A percentile compares a stretch with the other conserved stretches of the same genome.
These are phyloP conservation scores for Tetranychus truncatus DNA, from an alignment of 2,888 invertebrate genomes.

Conservation along the genomic window DNA sequence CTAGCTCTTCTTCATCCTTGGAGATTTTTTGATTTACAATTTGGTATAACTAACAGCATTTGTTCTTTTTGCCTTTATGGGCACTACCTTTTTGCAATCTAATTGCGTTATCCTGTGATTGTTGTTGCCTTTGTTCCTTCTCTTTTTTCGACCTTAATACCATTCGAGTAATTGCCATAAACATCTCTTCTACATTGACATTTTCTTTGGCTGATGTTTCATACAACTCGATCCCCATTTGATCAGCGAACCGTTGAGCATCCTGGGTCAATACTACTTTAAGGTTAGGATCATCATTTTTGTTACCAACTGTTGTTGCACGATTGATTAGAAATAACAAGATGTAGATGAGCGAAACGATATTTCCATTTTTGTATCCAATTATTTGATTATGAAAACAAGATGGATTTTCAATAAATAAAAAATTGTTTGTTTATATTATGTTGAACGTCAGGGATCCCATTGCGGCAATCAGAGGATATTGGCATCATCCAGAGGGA, in stretches of 20 bases:
- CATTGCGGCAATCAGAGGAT: not conserved
- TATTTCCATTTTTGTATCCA: not conserved
- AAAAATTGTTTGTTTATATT: not conserved
- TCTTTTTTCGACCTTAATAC: conserved; percentile 56
- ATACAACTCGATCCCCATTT: conserved; percentile 96
- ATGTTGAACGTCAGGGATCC: not conserved
- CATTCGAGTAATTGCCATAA: conserved; percentile 61
- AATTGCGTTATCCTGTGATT: conserved; percentile 20
- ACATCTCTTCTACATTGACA: conserved; percentile 92
- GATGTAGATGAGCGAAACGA: too few relatives aligned
- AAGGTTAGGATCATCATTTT: conserved; percentile 78
- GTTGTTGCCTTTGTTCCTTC: conserved; percentile 46
- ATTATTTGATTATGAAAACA: not conserved
- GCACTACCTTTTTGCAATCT: conserved; percentile 5
- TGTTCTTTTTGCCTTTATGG: conserved; percentile 30
- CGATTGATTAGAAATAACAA: not conserved
- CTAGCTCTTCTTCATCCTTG: too few relatives aligned
- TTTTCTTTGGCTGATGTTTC: conserved; percentile 97
- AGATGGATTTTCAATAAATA: not conserved
- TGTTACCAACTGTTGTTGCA: conserved; percentile 60
- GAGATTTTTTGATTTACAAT: not conserved
- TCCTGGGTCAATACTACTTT: conserved; percentile 94
- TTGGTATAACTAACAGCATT: conserved; percentile 27
- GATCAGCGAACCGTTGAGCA: conserved; percentile 85
- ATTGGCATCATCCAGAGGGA: not conserved